Conservation (phyloP, 1,140 invertebrate genomes). For the Drosophila pallidifrons region DNA sequence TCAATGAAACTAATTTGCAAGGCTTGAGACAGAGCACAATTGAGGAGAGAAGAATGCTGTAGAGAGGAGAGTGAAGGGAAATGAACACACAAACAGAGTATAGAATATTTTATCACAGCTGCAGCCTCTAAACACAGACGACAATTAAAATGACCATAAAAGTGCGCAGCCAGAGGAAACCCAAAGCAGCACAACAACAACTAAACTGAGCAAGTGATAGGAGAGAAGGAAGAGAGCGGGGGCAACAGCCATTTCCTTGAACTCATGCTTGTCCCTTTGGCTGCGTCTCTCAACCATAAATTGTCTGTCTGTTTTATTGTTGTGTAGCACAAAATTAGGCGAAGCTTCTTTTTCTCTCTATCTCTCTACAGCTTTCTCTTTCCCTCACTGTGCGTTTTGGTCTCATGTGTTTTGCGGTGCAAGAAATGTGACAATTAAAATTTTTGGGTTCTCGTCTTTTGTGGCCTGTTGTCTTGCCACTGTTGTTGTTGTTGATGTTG, state of each 20-base stretch:
- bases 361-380: background rate
- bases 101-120: conserved; percentile 66
- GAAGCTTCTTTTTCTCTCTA: background rate
- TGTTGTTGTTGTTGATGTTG: background rate
- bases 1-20: conserved; percentile 73
- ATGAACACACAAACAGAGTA: conserved; percentile 1
- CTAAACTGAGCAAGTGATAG: background rate
- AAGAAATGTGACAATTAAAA: conserved; percentile 68
- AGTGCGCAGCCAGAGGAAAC: conserved; percentile 26
- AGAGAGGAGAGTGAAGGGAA: background rate
- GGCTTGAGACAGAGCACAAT: background rate
- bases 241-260: conserved; percentile 26
- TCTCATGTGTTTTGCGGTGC: conserved; percentile 57
- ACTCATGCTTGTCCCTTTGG: conserved; percentile 6
- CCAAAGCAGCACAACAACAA: background rate
- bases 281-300: conserved; percentile 25
- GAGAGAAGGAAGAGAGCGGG: background rate
- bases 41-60: background rate
- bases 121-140: conserved; percentile 63
- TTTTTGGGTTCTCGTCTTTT: conserved; percentile 18
- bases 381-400: conserved; percentile 1
- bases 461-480: background rate
- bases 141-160: conserved; percentile 74
- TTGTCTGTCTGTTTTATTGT: conserved; percentile 38
- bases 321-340: conserved; percentile 51